Conservation (phyloP, 2,888 invertebrate species). For the Rosalia funebris region DNA sequence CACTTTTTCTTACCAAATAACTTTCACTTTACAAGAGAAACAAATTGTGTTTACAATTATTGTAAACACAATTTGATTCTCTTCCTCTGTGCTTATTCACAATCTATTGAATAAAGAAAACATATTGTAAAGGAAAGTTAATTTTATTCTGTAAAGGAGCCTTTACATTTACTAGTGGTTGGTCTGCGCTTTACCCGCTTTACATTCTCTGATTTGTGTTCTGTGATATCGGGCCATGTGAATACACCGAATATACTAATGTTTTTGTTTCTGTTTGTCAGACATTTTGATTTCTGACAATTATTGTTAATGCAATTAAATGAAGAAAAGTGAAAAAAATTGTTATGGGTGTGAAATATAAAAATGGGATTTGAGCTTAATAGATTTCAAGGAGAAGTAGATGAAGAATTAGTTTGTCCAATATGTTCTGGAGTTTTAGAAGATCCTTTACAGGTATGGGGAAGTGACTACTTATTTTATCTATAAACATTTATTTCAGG, state of each 20-base stretch:
- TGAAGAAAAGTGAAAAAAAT: slow-evolving; percentile 24
- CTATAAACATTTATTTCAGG: slow-evolving; percentile 66
- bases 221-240: no score
- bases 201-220: no score
- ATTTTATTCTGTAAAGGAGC: no score
- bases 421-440: slow-evolving; percentile 96
- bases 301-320: slow-evolving; percentile 11
- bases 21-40: no score
- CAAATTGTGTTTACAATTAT: no score
- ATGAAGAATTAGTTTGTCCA: slow-evolving; percentile 95
- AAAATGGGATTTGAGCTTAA: slow-evolving; percentile 93
- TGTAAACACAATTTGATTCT: no score
- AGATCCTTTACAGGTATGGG: slow-evolving; percentile 88
- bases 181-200: no score
- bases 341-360: slow-evolving; percentile 34
- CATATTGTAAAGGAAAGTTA: no score
- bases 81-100: no score
- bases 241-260: background rate
- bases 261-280: slow-evolving; percentile 15
- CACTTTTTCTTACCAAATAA: no score
- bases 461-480: slow-evolving; percentile 7
- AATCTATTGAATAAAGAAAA: no score
- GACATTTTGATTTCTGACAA: slow-evolving; percentile 11
- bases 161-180: no score
- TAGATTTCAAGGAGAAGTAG: slow-evolving; percentile 94